Base-by-base conservation (phyloP, 1,140 invertebrate genomes). In the Neodiprion pinetum region DNA sequence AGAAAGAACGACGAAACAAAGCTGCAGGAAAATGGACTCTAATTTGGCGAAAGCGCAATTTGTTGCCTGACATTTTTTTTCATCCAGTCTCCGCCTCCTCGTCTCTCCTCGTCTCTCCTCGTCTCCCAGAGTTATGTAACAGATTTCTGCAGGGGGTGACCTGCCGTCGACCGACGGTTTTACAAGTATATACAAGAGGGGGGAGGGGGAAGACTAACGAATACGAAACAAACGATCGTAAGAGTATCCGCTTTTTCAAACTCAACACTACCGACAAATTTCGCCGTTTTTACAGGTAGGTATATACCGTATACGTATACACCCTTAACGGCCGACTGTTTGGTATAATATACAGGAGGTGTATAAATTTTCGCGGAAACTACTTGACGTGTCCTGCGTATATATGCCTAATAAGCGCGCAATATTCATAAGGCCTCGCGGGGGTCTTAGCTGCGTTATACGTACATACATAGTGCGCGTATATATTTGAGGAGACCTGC, bases 61-160 rank as follows among this genome's bases (percentile, higher is more conserved):
- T 61, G 53, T 61, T 61, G 53, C 11, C 53, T 61, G 53, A 61
- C 53, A 61, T 61, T 61, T 61, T 61, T 61, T 61, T 61, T 61
- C 53, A 61, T 17, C n/a, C 53, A 61, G n/a, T 40, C 28, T 40
- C 28, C 53, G 9, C 11, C 53, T 17, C 5, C 53, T 61, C 53
- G 11, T 9, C 53, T 61, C 53, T 21, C 0, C 17, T 21, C 50
- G n/a, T 53, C 50, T 53, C 50, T 61, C 53, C 53, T 40, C 53
- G n/a, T 61, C n/a, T 17, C 53, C 53, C 53, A 61, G 9, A 61
- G 53, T 61, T 17, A 17, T 9, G 53, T 61, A 61, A 61, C 53
- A 40, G 53, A 61, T 14, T 61, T 61, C 53, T 40, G 5, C 53
- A 61, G 53, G 11, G 10, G 53, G 53, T 17, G 53, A 61, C 53